Conservation (phyloP, 2,797 vertebrate species). For the Synaphobranchus kaupii region DNA sequence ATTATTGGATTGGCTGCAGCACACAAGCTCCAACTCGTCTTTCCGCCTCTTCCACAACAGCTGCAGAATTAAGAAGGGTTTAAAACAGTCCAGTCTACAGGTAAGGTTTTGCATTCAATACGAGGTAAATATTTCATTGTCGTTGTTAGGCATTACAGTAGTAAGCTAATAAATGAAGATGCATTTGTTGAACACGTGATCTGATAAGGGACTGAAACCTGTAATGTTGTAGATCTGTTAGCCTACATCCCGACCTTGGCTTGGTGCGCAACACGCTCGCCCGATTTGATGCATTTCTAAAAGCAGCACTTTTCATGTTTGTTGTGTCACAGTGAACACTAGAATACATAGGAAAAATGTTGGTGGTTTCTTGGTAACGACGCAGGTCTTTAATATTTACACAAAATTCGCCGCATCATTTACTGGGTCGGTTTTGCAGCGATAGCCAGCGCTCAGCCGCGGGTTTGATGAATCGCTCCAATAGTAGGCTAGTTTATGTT, state of each 20-base stretch:
- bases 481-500: too few relatives aligned
- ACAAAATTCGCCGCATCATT: neutral
- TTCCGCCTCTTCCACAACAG: too few relatives aligned
- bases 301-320: neutral
- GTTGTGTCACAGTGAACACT: neutral
- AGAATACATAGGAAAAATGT: neutral
- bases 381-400: neutral
- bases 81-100: neutral
- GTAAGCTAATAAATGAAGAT: neutral
- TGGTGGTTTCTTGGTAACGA: neutral
- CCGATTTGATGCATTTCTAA: neutral
- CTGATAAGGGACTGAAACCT: neutral
- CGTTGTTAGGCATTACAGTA: neutral
- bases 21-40: neutral
- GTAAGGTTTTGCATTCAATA: slow-evolving; percentile 20
- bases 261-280: neutral
- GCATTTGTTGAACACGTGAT: neutral
- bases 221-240: neutral
- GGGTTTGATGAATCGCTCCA: neutral
- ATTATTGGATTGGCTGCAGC: slow-evolving; percentile 25
- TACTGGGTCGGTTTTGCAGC: neutral
- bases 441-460: neutral
- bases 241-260: neutral
- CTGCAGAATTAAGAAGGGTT: slow-evolving; percentile 6
- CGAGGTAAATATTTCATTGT: neutral